Base-by-base conservation (phyloP, 2,797 vertebrate genomes). In the Thunnus albacares region DNA sequence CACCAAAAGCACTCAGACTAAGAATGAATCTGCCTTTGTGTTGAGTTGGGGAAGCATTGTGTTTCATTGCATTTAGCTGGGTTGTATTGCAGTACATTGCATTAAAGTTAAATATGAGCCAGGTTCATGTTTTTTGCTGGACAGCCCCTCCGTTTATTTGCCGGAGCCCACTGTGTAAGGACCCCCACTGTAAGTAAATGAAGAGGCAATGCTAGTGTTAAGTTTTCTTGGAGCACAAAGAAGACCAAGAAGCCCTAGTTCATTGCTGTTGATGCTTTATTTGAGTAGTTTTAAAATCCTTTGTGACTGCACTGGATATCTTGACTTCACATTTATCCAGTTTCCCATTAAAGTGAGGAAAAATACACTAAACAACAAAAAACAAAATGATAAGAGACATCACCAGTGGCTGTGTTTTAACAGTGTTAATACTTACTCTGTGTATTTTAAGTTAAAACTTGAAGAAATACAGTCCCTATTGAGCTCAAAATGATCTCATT, bases 171-270 rank as follows among this genome's bases (percentile, higher is more conserved):
- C 43, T 45, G 43, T 45, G 13, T 30, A 30, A 10, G 35, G 35
- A 38, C 7, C 35, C 35, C 35, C 35, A 38, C 10, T 38, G 35
- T 38, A 38, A 38, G 4, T 45, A 45, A 47, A 47, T 18, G 14
- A 47, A 47, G 15, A 47, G 17, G 6, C 6, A 20, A 49, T 20
- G 18, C 17, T 49, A 6, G 47, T 49, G 47, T 49, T 18, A 18
- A 6, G 15, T 51, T 30, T 60, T 62, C n/a, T 20, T 14, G 8
- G 2, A 47, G 13, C 22, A 33, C 14, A 20, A 0, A 43, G 15
- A 47, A 47, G 43, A 43, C 35, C 61, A 58, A 6, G 10, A 7
- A 18, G 0, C 0, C 14, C 12, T 18, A 0, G 0, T 11, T 20
- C 20, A 33, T 7, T 49, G 28, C 2, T 56, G n/a, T 56, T 18